These are phyloP conservation scores for Campoplex capitator DNA, from an alignment of 2,888 invertebrate genomes.

Conservation along the genomic window DNA sequence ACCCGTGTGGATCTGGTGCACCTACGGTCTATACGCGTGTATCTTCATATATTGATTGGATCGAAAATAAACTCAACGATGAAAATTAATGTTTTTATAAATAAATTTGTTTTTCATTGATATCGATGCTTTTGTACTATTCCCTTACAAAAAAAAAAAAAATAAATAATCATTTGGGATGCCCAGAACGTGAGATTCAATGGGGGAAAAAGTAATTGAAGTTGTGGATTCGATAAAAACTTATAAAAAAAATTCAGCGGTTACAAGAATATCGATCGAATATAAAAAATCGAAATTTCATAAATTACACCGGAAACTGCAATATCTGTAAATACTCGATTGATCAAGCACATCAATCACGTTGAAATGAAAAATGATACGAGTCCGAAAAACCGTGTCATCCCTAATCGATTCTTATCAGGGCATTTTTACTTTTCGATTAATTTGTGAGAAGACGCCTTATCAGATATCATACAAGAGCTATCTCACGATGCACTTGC, in stretches of 20 bases:
- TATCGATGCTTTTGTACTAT: not conserved
- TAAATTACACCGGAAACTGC: not conserved
- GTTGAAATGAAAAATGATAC: not conserved
- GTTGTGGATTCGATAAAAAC: not conserved
- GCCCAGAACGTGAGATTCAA: not conserved
- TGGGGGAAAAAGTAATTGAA: not conserved
- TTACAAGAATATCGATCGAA: not conserved
- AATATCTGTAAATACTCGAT: not conserved
- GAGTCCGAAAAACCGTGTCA: not conserved
- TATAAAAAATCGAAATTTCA: not conserved
- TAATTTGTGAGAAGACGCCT: conserved; percentile 6
- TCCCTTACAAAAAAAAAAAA: not conserved
- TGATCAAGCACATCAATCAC: not conserved
- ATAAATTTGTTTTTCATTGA: not conserved
- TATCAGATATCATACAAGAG: conserved; percentile 30
- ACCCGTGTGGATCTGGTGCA: conserved; percentile 84
- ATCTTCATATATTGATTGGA: conserved; percentile 84
- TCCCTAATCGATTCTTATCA: conserved; percentile 41
- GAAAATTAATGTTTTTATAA: conserved; percentile 3
- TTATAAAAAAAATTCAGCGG: not conserved
- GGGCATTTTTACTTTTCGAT: not conserved
- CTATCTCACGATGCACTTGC: conserved; percentile 13
- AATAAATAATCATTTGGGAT: not conserved
- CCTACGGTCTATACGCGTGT: conserved; percentile 85
- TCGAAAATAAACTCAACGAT: conserved; percentile 70